These are phyloP conservation scores for Miichthys miiuy DNA, from an alignment of 2,797 vertebrate species.

Conservation along the genomic window DNA sequence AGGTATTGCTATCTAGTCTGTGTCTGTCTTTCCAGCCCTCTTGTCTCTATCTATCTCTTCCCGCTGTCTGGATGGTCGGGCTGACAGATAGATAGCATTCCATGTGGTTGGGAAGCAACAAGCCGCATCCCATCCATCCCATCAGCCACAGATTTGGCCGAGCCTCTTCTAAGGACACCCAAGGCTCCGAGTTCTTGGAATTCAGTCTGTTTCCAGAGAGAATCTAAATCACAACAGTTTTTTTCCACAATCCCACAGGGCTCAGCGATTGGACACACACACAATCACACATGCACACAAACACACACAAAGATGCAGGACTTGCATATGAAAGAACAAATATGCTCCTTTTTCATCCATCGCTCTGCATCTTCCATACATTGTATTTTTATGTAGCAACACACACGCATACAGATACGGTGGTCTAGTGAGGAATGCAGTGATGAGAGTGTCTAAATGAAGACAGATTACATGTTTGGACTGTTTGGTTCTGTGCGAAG, in stretches of 20 bases:
- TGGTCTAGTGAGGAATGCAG: slow-evolving; percentile 64
- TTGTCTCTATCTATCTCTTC: slow-evolving; percentile 24
- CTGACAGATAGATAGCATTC: slow-evolving; percentile 71
- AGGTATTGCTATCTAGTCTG: slow-evolving; percentile 17
- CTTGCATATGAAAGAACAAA: slow-evolving; percentile 13
- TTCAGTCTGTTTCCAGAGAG: slow-evolving; percentile 42
- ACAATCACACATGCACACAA: slow-evolving; percentile 11
- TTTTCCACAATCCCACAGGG: slow-evolving; percentile 44
- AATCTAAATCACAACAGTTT: slow-evolving; percentile 54
- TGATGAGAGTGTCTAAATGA: slow-evolving; percentile 75
- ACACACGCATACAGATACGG: slow-evolving; percentile 30
- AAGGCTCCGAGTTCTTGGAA: slow-evolving; percentile 56
- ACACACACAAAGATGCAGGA: slow-evolving; percentile 16
- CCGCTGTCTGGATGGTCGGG: slow-evolving; percentile 23
- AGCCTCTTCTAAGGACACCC: slow-evolving; percentile 55
- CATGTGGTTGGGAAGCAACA: slow-evolving; percentile 69
- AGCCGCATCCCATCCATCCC: slow-evolving; percentile 69
- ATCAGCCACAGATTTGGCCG: slow-evolving; percentile 51
- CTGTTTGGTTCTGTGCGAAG: slow-evolving; percentile 29
- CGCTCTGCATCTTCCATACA: background rate
- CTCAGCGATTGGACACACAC: slow-evolving; percentile 41
- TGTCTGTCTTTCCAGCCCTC: slow-evolving; percentile 19
- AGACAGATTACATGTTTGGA: slow-evolving; percentile 76
- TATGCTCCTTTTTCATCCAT: background rate
- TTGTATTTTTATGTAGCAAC: slow-evolving; percentile 13